Base-by-base conservation (phyloP, 2,888 invertebrate genomes). In the Cataglyphis altisquamis region DNA sequence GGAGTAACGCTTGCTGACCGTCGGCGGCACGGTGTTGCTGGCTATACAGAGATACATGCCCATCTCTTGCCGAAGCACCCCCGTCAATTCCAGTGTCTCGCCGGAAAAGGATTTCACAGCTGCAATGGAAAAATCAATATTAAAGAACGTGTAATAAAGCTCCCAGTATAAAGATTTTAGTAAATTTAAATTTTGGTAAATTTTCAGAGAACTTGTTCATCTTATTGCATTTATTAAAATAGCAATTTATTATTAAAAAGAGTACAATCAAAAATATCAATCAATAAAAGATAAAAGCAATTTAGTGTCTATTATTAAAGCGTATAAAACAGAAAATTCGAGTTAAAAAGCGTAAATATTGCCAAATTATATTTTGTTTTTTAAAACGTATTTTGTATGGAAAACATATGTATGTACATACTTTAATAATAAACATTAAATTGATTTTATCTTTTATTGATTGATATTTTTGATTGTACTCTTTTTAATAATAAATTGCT, bases 31-130 rank as follows among this genome's bases (percentile, higher is more conserved):
- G 32, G 97, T 97, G 95, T 98, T 98, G 92, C 97, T 97, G 68
- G 98, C 98, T 92, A 98, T 98, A 95, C 98, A 98, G 91, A 97
- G 96, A 94, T 98, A 98, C 55, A 96, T 96, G 39, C 98, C 98
- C 97, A 98, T 98, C 94, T 98, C 98, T 48, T 96, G 96, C 72
- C 98, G 96, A 92, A 97, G 97, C 67, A 98, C 97, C 93, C 97
- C 97, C 83, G 96, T 96, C 88, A 98, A 95, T 87, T 97, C 96
- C 88, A 98, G 95, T 39, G 96, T 96, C 92, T 97, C 97, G 0
- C 97, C 97, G 91, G 96, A 97, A 93, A 96, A 96, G 60, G 95
- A 95, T 90, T 96, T 96, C 82, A 97, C 95, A 12, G 83, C 90
- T 90, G 88, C 9, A 82, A 90, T 39, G 62, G 21, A 9, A 73